Base-by-base conservation (phyloP, 2,888 invertebrate species). In the Monoplex corrugatus region DNA sequence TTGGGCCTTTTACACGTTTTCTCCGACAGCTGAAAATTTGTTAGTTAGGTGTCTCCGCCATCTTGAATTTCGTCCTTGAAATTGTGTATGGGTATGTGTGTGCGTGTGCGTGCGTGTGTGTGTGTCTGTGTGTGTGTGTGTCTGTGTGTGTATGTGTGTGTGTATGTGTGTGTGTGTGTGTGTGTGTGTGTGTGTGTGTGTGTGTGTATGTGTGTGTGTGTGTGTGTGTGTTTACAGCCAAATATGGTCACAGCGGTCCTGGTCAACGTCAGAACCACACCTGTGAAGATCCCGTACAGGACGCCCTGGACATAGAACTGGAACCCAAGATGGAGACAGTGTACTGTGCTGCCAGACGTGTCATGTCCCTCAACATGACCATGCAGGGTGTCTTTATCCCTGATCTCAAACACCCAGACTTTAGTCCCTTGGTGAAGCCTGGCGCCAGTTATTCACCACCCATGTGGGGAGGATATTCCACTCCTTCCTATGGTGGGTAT, bases 281-380 rank as follows among this genome's bases (percentile, higher is more conserved):
- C n/a, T 82, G 82, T 82, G 82, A 82, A 82, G 82, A 13, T 0
- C 44, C 82, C n/a, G 82, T 82, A 43, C 82, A 82, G 44, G 44
- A 82, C 44, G 82, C 82, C 32, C n/a, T 43, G 82, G n/a, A 44
- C 5, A 8, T 28, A 2, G 82, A 43, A 44, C 44, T 43, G 82
- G 44, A 82, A 8, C 82, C 82, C 82, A 82, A 28, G n/a, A 82
- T n/a, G 44, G 82, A 44, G n/a, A 43, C n/a, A 6, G 82, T 82
- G 82, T 82, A 82, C 82, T 82, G 82, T 44, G 82, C 82, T 44
- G 82, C 82, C 82, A 43, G 82, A 82, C 82, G 44, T n/a, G 82
- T 82, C 2, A 28, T 6, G 10, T 82, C 82, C n/a, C 82, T 44
- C 82, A 82, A 82, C 82, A 44, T 1, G n/a, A 82, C 82, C 82